Conservation (phyloP, 30 jellyfish, hydroid and myxozoan species). For the Catostylus mosaicus region DNA sequence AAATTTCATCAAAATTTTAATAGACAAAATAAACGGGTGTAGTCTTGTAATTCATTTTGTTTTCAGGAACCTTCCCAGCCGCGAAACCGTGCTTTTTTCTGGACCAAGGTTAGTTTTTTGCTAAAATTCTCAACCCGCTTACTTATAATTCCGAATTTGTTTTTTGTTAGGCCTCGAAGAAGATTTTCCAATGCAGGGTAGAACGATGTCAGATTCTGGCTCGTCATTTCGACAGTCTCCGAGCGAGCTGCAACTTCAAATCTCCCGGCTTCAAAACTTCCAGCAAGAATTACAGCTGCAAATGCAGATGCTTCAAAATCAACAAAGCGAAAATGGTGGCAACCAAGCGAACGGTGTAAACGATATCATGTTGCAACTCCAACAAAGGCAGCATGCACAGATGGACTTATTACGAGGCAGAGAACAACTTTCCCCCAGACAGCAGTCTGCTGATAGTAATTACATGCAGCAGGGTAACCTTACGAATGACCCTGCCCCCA, state of each 20-base stretch:
- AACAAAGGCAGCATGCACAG: conserved; percentile 46
- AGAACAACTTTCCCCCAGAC: background rate
- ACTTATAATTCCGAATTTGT: background rate
- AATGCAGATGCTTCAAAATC: conserved; percentile 38
- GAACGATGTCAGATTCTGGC: background rate
- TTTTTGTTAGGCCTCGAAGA: background rate
- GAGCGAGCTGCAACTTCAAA: conserved; percentile 8
- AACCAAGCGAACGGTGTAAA: conserved; percentile 18
- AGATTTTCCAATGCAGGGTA: background rate
- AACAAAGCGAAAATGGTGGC: conserved; percentile 20
- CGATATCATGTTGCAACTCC: conserved; percentile 16
- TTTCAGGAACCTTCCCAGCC: background rate
- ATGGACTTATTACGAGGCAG: conserved; percentile 17
- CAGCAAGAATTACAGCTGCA: conserved; percentile 55
- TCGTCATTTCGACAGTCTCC: conserved; percentile 2
- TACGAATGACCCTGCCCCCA: background rate
- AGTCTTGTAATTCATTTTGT: background rate
- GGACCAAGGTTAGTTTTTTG: too few relatives aligned
- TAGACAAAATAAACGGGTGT: too few relatives aligned
- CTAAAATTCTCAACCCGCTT: too few relatives aligned
- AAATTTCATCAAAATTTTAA: too few relatives aligned
- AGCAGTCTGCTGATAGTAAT: background rate
- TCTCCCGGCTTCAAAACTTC: conserved; percentile 30
- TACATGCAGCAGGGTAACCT: background rate
- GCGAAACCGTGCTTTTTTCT: too few relatives aligned